Evolutionary conservation across 1,140 invertebrate species (phyloP), one percentile per base, ranked within the genome.

Genomic region (Lepidurus couesii): DNA sequence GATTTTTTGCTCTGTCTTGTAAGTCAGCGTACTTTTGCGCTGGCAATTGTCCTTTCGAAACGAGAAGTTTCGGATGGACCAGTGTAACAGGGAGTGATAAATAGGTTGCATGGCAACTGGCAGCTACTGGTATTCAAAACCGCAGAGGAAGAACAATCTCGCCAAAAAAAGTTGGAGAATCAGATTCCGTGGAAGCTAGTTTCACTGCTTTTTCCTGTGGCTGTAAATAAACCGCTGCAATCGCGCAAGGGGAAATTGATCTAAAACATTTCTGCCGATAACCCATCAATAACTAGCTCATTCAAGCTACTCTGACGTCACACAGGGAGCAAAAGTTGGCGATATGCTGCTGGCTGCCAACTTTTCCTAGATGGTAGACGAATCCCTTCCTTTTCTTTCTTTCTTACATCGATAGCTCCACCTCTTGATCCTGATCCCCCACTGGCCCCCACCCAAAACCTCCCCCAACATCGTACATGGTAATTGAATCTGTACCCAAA

Each of bases 61-160:
- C 53, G 4, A 65, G 53, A 21, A 65, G 53, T 21, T 65, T 16
- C 53, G 16, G 53, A 65, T 65, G 13, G n/a, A 13, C 16, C 21
- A 13, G 8, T 65, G 16, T 65, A 65, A 65, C 53, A 21, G 6
- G 53, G 53, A 65, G 53, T 65, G 53, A 65, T 21, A 65, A 65
- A 65, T 65, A 65, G 53, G 53, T 65, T 65, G 53, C 53, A 21
- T 21, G 53, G 53, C 53, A 65, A 65, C 53, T n/a, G 21, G 26
- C 26, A 26, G 2, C 26, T 26, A 26, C 26, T 34, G 34, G 34
- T 34, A 34, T 34, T 34, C 0, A 4, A 34, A 34, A 34, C 4
- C 34, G 34, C 34, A 34, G 34, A 4, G 34, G 34, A 34, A 34
- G 34, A 34, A 34, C 2, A 4, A 34, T 34, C 4, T 34, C 34